Conservation (phyloP, 2,797 vertebrate species). For the Anguilla marmorata region DNA sequence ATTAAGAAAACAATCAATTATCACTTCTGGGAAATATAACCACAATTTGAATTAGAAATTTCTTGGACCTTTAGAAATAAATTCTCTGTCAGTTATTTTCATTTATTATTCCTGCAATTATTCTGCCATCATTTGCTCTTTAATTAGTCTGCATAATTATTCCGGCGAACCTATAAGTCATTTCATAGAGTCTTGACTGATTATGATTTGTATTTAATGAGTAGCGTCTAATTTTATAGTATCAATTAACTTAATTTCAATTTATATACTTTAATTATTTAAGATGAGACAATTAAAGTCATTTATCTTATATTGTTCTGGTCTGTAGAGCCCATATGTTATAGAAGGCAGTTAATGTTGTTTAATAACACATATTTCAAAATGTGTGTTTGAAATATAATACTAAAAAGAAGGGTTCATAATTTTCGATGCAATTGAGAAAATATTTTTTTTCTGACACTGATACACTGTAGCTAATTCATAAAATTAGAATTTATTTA, state of each 20-base stretch:
- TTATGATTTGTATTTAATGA: slow-evolving; percentile 14
- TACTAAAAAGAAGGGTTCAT: background rate
- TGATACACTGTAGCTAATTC: background rate
- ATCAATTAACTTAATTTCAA: background rate
- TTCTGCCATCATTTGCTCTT: background rate
- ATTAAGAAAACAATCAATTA: too few relatives aligned
- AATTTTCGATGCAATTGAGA: background rate
- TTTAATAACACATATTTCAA: background rate
- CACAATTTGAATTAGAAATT: too few relatives aligned
- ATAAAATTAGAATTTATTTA: background rate
- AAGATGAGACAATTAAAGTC: background rate
- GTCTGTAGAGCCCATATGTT: background rate
- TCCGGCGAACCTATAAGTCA: background rate
- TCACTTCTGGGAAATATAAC: too few relatives aligned
- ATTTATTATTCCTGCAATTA: background rate
- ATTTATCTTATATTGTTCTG: background rate
- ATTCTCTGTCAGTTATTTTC: background rate
- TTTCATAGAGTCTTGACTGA: background rate
- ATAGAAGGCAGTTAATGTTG: background rate
- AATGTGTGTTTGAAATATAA: background rate
- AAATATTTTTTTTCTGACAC: background rate
- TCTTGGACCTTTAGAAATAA: background rate
- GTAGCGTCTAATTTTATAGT: background rate
- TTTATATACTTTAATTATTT: background rate
- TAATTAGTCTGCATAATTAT: slow-evolving; percentile 9